phyloP scores from a whole-genome alignment of 2,113 vertebrate genomes.

The Caretta caretta region DNA sequence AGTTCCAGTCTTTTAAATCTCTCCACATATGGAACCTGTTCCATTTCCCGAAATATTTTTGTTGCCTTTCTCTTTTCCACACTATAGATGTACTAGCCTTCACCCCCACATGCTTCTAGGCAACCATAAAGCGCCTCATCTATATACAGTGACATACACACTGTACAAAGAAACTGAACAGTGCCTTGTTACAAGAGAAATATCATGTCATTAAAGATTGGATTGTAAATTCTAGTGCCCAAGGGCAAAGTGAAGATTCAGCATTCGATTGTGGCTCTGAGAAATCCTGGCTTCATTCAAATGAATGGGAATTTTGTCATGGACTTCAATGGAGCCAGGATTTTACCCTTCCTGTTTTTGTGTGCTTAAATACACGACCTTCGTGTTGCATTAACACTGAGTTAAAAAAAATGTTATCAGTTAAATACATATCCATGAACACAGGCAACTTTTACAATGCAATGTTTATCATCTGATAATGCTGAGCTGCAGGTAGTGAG shows the following conservation, averaged over 20 bases:
- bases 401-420: not conserved
- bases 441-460: not conserved
- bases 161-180: not conserved
- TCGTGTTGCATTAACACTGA: not conserved
- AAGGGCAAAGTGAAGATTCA: not conserved
- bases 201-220: not conserved
- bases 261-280: not conserved
- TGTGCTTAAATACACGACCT: not conserved
- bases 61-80: not conserved
- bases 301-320: not conserved
- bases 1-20: not conserved
- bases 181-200: not conserved
- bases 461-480: not conserved
- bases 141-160: not conserved
- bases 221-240: not conserved
- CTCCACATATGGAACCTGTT: not conserved
- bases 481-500: not conserved
- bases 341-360: accelerated
- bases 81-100: accelerated
- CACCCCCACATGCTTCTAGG: not conserved
- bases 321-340: not conserved
- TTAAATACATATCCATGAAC: not conserved
- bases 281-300: not conserved
- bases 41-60: not conserved
- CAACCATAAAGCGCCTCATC: not conserved